phyloP scores from a whole-genome alignment of 2,888 invertebrate genomes.

The Drosophila falleni region DNA sequence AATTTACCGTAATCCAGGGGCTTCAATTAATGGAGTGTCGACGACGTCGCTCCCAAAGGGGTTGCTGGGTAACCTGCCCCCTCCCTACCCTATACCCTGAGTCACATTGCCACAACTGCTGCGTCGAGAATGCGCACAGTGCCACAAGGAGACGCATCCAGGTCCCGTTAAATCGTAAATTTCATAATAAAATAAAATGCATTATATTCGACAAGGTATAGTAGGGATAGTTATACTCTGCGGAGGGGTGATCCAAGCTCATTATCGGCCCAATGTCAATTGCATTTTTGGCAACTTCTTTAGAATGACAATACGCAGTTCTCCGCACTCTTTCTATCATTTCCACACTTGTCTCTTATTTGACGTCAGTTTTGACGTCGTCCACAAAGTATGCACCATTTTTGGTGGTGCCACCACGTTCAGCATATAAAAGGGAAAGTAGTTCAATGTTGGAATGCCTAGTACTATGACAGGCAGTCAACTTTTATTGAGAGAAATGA shows the following conservation, averaged over 20 bases:
- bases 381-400: constrained; percentile 23
- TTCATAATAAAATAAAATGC: constrained; percentile 50
- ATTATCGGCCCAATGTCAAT: constrained; percentile 7
- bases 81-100: not conserved
- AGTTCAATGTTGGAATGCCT: constrained; percentile 2
- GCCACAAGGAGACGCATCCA: not conserved
- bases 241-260: not conserved
- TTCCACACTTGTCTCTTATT: constrained; percentile 1
- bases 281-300: constrained; percentile 30
- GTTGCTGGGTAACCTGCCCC: constrained; percentile 51
- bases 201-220: constrained; percentile 20
- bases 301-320: constrained; percentile 2
- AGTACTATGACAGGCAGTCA: constrained; percentile 16
- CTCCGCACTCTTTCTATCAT: not conserved
- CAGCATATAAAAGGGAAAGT: constrained; percentile 3
- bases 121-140: constrained; percentile 37
- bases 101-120: constrained; percentile 11
- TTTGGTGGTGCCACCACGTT: constrained; percentile 34
- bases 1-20: constrained; percentile 83
- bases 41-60: constrained; percentile 51
- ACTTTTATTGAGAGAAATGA: constrained; percentile 53
- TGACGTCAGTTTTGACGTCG: constrained; percentile 26
- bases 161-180: constrained; percentile 36
- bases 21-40: constrained; percentile 84
- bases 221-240: not conserved